Conservation (phyloP, 2,888 invertebrate genomes). For the Drosophila pseudotakahashii region DNA sequence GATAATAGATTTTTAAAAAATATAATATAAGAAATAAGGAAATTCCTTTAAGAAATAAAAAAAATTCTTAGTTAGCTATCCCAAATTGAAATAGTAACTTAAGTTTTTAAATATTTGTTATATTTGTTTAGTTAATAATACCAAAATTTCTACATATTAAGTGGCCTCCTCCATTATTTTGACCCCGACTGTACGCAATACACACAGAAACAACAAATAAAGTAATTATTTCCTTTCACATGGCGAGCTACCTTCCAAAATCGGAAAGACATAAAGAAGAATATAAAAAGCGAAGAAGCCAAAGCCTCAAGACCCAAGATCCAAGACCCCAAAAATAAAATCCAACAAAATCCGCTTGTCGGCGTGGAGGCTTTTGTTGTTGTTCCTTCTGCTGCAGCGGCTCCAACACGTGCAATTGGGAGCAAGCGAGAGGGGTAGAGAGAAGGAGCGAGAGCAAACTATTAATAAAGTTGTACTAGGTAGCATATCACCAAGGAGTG, state of each 20-base stretch:
- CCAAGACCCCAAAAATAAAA: slow-evolving; percentile 66
- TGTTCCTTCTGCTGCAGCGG: slow-evolving; percentile 23
- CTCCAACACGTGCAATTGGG: slow-evolving; percentile 46
- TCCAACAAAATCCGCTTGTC: slow-evolving; percentile 33
- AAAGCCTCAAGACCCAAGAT: slow-evolving; percentile 12
- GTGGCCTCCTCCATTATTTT: slow-evolving; percentile 1
- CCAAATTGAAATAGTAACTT: too few species aligned
- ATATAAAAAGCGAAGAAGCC: slow-evolving; percentile 43
- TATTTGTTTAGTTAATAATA: background rate
- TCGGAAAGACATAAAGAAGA: slow-evolving; percentile 53
- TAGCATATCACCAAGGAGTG: slow-evolving; percentile 2
- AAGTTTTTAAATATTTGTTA: too few species aligned
- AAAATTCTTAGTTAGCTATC: background rate
- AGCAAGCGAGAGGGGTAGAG: slow-evolving; percentile 7
- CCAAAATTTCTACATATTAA: background rate
- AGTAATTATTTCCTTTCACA: slow-evolving; percentile 77
- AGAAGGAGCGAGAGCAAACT: slow-evolving; percentile 14
- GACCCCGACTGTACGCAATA: slow-evolving; percentile 16
- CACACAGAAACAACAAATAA: slow-evolving; percentile 55
- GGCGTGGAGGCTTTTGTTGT: slow-evolving; percentile 25
- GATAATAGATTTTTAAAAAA: too few species aligned
- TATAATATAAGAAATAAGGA: too few species aligned
- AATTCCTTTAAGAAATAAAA: background rate
- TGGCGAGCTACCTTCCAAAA: slow-evolving; percentile 46
- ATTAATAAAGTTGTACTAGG: slow-evolving; percentile 11